Base-by-base conservation (phyloP, 2,113 vertebrate genomes). In the Limnothrissa miodon region DNA sequence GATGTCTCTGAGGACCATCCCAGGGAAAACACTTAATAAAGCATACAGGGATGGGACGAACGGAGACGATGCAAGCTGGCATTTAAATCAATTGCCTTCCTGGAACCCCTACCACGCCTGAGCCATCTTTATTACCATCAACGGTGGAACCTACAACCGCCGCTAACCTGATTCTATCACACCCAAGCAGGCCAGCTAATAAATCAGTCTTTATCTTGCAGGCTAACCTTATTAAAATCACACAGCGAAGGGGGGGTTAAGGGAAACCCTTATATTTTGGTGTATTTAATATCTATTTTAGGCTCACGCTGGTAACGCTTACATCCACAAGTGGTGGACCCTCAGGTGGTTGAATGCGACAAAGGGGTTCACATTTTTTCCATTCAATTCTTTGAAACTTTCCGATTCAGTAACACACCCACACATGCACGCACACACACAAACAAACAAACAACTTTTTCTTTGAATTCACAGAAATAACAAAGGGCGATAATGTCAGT, bases 31-130 rank as follows among this genome's bases (percentile, higher is more conserved):
- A 56, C 51, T 56, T 56, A 56, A 56, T 56, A 56, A 23, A 56
- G 21, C 51, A 23, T 56, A 56, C 19, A 7, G 21, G 51, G 21
- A 19, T 23, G 51, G 51, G 51, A 23, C 51, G 51, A 0, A 21
- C 5, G 19, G 51, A 56, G 51, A 21, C 21, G 21, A 56, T 23
- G 51, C 51, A 56, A 21, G 2, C 51, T 56, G 51, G 21, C 21
- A 56, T 56, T 56, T 56, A 56, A 56, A 56, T 56, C 51, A 56
- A 56, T 56, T 56, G 51, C 51, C 23, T 56, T 56, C 51, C 51
- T 5, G 51, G 3, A 56, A 23, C 51, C 51, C 51, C 51, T 56
- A 21, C 19, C 4, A 23, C 23, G 51, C 51, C 51, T 56, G 21
- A 23, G 7, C 51, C 51, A 56, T 56, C 51, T 56, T 56, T 56